Conservation (phyloP, 2,113 vertebrate species). For the Ariopsis seemanni region DNA sequence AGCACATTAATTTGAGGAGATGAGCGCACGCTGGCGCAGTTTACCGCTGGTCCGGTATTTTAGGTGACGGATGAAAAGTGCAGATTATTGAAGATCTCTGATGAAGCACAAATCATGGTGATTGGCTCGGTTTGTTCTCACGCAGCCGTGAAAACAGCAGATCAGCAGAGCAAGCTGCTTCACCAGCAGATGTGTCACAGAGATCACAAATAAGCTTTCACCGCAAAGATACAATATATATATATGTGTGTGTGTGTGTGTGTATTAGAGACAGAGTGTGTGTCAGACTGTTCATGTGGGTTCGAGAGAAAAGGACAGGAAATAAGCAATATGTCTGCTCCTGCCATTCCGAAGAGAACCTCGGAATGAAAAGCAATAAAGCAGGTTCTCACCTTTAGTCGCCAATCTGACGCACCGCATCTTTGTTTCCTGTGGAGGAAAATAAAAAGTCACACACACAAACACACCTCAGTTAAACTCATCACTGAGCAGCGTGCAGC, state of each 20-base stretch:
- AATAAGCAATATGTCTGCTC: constrained; percentile 22
- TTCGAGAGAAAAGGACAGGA: constrained; percentile 1
- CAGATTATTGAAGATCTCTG: constrained; percentile 20
- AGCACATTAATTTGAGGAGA: background rate
- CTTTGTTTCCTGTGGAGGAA: constrained; percentile 88
- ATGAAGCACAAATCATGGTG: constrained; percentile 31
- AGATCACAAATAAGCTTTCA: constrained; percentile 49
- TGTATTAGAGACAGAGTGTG: background rate
- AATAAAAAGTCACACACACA: constrained; percentile 50
- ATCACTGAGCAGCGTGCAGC: background rate
- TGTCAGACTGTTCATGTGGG: background rate
- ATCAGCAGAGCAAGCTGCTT: constrained; percentile 41
- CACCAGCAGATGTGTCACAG: constrained; percentile 28
- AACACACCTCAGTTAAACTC: background rate
- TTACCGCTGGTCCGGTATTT: background rate
- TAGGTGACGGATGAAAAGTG: constrained; percentile 9
- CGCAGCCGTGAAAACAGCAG: constrained; percentile 5
- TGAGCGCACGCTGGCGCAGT: background rate
- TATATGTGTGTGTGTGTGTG: constrained; percentile 17
- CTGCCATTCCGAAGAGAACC: background rate
- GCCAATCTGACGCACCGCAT: constrained; percentile 96
- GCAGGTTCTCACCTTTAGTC: constrained; percentile 88
- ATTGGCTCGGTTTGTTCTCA: constrained; percentile 9
- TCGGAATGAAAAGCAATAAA: constrained; percentile 18
- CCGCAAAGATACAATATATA: background rate